Conservation (phyloP, 2,888 invertebrate species). For the Pseudoips prasinana region DNA sequence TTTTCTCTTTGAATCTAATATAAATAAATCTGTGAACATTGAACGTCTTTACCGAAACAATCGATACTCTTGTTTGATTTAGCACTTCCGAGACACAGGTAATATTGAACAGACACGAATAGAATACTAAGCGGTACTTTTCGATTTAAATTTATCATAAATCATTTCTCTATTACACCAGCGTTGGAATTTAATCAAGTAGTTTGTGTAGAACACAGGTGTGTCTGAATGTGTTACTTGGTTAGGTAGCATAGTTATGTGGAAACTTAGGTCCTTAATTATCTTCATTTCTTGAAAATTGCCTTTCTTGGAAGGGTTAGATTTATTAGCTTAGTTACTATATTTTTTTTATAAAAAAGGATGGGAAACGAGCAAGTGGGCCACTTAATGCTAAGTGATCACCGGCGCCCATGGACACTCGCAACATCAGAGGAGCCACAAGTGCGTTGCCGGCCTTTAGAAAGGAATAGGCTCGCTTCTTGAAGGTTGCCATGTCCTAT, state of each 20-base stretch:
- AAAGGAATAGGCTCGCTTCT: too few species aligned
- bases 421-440: too few species aligned
- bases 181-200: conserved; percentile 46
- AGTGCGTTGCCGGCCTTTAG: too few species aligned
- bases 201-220: conserved; percentile 43
- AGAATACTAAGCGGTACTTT: not conserved
- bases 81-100: conserved; percentile 11
- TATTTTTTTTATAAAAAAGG: not conserved
- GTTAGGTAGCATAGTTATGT: conserved; percentile 27
- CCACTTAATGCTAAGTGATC: not conserved
- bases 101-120: conserved; percentile 19
- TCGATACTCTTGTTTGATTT: conserved; percentile 2
- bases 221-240: conserved; percentile 32
- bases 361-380: too few species aligned
- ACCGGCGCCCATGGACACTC: not conserved
- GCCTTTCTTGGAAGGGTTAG: too few species aligned
- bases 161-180: conserved; percentile 35
- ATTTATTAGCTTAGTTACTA: conserved; percentile 16
- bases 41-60: too few species aligned
- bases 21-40: too few species aligned
- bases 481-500: too few species aligned
- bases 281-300: too few species aligned
- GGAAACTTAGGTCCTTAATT: conserved; percentile 36
- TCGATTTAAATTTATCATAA: conserved; percentile 34
- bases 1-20: too few species aligned